Evolutionary conservation across 2,113 vertebrate genomes (phyloP), one percentile per base, ranked within the genome.

Genomic region (Melierax canorus): DNA sequence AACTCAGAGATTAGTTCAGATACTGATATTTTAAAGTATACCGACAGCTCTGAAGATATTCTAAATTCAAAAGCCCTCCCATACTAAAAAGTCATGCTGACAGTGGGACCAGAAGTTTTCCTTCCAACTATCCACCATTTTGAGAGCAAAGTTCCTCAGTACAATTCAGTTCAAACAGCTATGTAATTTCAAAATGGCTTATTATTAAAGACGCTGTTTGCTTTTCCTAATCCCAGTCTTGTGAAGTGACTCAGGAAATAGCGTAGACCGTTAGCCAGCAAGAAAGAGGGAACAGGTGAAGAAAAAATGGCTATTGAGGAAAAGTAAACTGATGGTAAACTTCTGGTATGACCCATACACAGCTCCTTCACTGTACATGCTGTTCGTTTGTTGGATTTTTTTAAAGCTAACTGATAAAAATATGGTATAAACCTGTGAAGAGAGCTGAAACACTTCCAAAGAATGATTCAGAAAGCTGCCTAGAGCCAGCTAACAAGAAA

Each of bases 131-230:
- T 48, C 48, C 67, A 88, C 14, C 32, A 85, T 51, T 82, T 74
- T 94, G 34, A 84, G 18, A 84, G 6, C 43, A 50, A 83, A 26
- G 32, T 11, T 78, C 41, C 69, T 32, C 94, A 91, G 80, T 55
- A 94, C 45, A 96, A 58, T 84, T 89, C 92, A 58, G 43, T 63
- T 96, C 51, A 87, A 59, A 89, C 55, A 46, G 34, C 19, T 27
- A 86, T 22, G 67, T 78, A 94, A 91, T 90, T 96, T 78, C 85
- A 78, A 97, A 89, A 80, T 15, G 11, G 17, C 8, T 71, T 69
- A 58, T 66, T 74, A 71, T 96, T 96, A 91, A 94, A 78, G 27
- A 63, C 6, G 62, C 9, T 56, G 14, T 43, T 77, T 63, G 20
- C 19, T 93, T 76, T 84, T 45, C 26, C 29, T 67, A 69, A 67